Evolutionary conservation across 2,888 invertebrate species (phyloP).

Genomic region (Diloba caeruleocephala): DNA sequence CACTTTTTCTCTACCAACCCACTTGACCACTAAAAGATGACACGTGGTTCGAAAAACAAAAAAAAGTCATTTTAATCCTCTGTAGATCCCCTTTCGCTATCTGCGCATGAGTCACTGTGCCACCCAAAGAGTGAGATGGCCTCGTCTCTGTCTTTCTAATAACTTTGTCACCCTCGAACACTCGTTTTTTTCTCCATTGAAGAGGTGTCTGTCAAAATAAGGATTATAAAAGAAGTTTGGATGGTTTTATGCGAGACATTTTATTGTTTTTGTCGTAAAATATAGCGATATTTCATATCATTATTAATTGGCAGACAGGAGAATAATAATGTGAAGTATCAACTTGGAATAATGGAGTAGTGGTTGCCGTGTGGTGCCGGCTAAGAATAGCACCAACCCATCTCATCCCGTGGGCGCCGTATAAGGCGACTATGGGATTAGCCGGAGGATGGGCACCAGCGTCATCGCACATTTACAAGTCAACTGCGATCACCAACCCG

Average conservation of each 20-base stretch:
- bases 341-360: no score
- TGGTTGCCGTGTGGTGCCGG: no score
- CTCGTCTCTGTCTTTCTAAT: constrained; percentile 64
- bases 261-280: not conserved
- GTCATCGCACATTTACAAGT: no score
- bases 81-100: constrained; percentile 66
- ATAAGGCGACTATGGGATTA: no score
- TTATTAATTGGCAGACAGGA: no score
- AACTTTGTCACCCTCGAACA: constrained; percentile 61
- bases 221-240: constrained; percentile 86
- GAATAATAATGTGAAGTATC: no score
- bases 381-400: no score
- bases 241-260: constrained; percentile 68
- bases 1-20: constrained; percentile 65
- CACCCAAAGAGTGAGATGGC: constrained; percentile 76
- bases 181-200: constrained; percentile 81
- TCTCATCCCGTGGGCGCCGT: no score
- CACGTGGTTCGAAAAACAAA: constrained; percentile 57
- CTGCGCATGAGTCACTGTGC: constrained; percentile 78
- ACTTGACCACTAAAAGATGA: constrained; percentile 67
- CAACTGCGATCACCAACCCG: no score
- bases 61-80: constrained; percentile 66
- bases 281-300: not conserved
- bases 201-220: constrained; percentile 88
- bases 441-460: no score